Percentiles rank a stretch among this genome's conserved stretches.
phyloP scores from a whole-genome alignment of 53 echinoderm and acorn worm species.

The Echinarachnius parma region DNA sequence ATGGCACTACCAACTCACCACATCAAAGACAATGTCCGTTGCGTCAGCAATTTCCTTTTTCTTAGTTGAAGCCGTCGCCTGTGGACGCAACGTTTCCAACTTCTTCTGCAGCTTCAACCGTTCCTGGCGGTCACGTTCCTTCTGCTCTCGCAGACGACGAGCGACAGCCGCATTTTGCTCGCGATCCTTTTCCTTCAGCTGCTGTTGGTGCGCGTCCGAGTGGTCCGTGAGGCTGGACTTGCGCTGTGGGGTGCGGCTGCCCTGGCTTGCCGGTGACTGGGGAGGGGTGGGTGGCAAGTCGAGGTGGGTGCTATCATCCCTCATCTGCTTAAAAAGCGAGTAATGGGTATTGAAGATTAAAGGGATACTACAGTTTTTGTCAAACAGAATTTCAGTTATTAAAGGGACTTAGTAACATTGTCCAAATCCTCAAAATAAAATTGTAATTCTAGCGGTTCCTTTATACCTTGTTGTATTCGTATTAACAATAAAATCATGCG shows the following conservation, averaged over 20 bases:
- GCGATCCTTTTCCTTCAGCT: slow-evolving; percentile 16
- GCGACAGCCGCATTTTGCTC: slow-evolving; percentile 47
- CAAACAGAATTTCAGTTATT: too few species aligned
- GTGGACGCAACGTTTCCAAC: slow-evolving; percentile 61
- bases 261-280: slow-evolving; percentile 53
- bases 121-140: slow-evolving; percentile 74
- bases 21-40: slow-evolving; percentile 80
- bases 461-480: too few species aligned
- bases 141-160: slow-evolving; percentile 65
- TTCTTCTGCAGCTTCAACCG: slow-evolving; percentile 70
- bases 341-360: too few species aligned
- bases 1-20: slow-evolving; percentile 69
- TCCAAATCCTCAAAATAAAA: too few species aligned
- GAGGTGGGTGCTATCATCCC: slow-evolving; percentile 12
- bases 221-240: background rate
- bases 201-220: background rate
- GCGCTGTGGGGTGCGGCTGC: slow-evolving; percentile 22
- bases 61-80: slow-evolving; percentile 43
- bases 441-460: too few species aligned
- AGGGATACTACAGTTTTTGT: too few species aligned
- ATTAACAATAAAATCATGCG: background rate
- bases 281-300: slow-evolving; percentile 61
- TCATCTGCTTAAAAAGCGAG: too few species aligned
- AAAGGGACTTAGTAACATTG: too few species aligned
- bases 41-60: slow-evolving; percentile 52